Base-by-base conservation (phyloP, 2,797 vertebrate species). In the Delichon dasypus region DNA sequence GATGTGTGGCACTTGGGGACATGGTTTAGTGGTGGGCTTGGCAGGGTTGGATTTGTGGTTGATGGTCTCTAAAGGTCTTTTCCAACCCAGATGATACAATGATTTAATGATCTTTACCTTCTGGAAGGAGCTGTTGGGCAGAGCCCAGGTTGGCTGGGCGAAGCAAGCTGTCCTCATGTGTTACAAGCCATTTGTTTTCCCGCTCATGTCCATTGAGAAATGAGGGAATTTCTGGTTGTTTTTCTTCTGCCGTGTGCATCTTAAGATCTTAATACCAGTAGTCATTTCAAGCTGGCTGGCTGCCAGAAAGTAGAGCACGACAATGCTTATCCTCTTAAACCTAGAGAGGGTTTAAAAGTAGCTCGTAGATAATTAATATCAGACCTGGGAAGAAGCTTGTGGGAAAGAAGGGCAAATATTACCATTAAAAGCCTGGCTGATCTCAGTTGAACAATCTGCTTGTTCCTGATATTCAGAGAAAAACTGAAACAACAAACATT, bases 211-310 rank as follows among this genome's bases (percentile, higher is more conserved):
- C 85, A 82, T 40, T 79, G 91, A 85, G 62, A 89, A 92, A 89
- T 38, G 70, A 70, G 90, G 53, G 70, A 55, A 57, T 95, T 95
- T 92, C 54, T 93, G 60, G 36, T 76, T 85, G 79, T 65, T 95
- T 95, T 94, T 73, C 58, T 93, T 96, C 50, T 93, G 68, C 54
- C 4, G 3, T 58, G 57, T 89, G 81, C 53, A 26, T 87, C 83
- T 93, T 45, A 40, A 53, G 75, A 89, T 30, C 70, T 75, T 95
- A 96, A 93, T 86, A 81, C 11, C 42, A 66, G 58, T 62, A 57
- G 89, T 86, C 25, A n/a, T 94, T 97, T 93, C 92, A 88, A 70
- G 85, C 89, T 96, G 88, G 76, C 78, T 93, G 71, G 32, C 68
- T 94, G 90, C 83, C 73, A 85, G 73, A 92, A 93, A 82, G 45